Conservation (phyloP, 2,113 vertebrate species). For the Nycticryphes semicollaris region DNA sequence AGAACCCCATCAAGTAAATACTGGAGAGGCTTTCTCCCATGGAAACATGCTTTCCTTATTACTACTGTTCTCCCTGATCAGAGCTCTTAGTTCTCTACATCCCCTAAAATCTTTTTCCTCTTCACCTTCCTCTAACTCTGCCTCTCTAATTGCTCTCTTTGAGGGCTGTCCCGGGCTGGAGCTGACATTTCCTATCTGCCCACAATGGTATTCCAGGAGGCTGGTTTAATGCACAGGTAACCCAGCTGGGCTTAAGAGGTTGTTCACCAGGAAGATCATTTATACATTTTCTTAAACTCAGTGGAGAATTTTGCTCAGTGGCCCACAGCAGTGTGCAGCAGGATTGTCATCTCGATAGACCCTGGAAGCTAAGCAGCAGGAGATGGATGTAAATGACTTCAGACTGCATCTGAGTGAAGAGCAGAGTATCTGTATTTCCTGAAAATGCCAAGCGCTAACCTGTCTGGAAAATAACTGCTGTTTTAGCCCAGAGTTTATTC, state of each 20-base stretch:
- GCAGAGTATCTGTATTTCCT: neutral
- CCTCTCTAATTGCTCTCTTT: neutral
- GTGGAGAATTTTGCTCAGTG: conserved; percentile 4
- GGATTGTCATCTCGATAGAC: conserved; percentile 32
- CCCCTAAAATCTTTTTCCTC: neutral
- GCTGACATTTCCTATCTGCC: neutral
- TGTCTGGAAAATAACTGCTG: neutral
- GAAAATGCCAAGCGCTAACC: neutral
- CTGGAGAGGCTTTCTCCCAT: neutral
- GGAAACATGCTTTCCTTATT: neutral
- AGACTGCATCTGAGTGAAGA: neutral
- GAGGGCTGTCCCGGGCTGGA: neutral
- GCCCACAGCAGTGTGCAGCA: neutral
- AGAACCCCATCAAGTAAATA: neutral
- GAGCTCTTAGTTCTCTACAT: neutral
- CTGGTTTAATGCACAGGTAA: conserved; percentile 27
- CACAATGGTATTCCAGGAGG: neutral
- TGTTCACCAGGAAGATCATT: conserved; percentile 37
- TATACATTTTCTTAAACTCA: conserved; percentile 34
- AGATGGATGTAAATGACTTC: conserved; percentile 10
- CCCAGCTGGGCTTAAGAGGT: conserved; percentile 27
- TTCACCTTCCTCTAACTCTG: neutral
- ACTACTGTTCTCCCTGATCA: neutral
- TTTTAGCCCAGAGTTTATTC: neutral
- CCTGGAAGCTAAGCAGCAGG: conserved; percentile 19